Conservation (phyloP, 2,797 vertebrate species). For the Acanthornis magna region DNA sequence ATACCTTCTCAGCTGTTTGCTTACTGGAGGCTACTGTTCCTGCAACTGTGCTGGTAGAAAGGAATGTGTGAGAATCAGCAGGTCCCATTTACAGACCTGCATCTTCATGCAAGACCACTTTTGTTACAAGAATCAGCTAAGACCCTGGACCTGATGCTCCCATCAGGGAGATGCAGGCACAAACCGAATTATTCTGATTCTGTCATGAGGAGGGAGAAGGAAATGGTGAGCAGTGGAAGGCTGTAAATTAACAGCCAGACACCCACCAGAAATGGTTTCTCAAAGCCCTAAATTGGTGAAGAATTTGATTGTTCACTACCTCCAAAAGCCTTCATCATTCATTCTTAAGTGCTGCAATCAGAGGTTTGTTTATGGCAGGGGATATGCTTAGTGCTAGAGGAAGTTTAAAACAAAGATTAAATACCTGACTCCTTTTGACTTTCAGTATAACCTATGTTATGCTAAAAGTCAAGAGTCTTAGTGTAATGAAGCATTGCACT, state of each 20-base stretch:
- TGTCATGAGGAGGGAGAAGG: not conserved
- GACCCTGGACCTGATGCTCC: not conserved
- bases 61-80: not conserved
- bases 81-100: not conserved
- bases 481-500: not conserved
- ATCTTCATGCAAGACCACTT: not conserved
- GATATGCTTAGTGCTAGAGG: not conserved
- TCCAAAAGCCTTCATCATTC: not conserved
- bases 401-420: not conserved
- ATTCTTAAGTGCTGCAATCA: fast-evolving
- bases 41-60: not conserved
- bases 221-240: not conserved
- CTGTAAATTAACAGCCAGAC: not conserved
- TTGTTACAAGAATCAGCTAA: not conserved
- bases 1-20: constrained; percentile 9
- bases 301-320: not conserved
- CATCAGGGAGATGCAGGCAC: not conserved
- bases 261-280: not conserved
- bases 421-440: not conserved
- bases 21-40: not conserved
- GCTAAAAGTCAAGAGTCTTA: not conserved
- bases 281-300: not conserved
- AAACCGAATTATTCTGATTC: not conserved
- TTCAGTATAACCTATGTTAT: not conserved
- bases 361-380: not conserved